Conservation (phyloP, 2,113 vertebrate genomes). For the Aleadryas rufinucha region DNA sequence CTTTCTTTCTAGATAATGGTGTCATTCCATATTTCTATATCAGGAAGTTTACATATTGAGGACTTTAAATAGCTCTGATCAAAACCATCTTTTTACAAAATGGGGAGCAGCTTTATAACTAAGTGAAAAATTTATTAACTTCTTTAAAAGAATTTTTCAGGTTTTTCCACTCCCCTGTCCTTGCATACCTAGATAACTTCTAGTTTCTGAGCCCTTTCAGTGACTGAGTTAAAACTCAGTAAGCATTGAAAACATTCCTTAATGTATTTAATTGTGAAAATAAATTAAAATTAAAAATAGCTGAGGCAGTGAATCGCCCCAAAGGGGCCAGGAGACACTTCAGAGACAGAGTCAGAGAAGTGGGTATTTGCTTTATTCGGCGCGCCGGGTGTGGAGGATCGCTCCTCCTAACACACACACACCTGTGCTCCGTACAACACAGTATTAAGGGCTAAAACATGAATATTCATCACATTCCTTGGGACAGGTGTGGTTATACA, state of each 20-base stretch:
- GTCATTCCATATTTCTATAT: background rate
- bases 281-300: background rate
- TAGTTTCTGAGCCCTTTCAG: background rate
- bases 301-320: no score
- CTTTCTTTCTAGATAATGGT: background rate
- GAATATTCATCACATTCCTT: no score
- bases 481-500: no score
- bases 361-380: no score
- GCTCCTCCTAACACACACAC: no score
- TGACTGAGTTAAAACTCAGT: background rate
- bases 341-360: no score
- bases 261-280: background rate
- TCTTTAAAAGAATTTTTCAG: background rate
- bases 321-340: no score
- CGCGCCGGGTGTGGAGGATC: no score
- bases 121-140: background rate
- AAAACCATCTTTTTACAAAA: background rate
- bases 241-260: background rate
- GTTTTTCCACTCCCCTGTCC: background rate
- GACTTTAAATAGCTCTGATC: background rate
- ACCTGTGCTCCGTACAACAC: no score
- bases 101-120: background rate
- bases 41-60: background rate
- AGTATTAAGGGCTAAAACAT: no score
- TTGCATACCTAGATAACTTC: background rate